Conservation (phyloP, 2,888 invertebrate species). For the Helicoverpa assulta region DNA sequence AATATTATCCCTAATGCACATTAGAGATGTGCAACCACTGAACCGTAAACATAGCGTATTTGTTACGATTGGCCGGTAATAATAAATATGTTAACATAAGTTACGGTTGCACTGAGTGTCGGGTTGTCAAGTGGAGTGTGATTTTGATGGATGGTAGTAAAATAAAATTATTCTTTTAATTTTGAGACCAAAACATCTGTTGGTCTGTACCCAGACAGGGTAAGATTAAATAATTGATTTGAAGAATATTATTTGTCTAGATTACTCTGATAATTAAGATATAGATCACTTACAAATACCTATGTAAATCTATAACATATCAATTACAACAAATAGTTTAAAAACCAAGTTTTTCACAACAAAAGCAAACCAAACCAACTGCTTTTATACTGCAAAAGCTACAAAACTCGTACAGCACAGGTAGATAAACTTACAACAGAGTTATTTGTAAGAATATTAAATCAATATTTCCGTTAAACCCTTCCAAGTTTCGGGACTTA, state of each 20-base stretch:
- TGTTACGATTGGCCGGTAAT: constrained; percentile 28
- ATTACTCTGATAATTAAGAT: too few relatives aligned
- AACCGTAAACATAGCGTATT: constrained; percentile 16
- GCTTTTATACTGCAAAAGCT: too few relatives aligned
- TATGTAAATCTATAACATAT: too few relatives aligned
- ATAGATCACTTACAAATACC: too few relatives aligned
- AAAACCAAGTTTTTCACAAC: too few relatives aligned
- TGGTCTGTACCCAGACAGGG: neutral
- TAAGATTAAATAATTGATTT: too few relatives aligned
- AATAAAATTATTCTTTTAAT: neutral
- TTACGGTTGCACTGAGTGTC: neutral
- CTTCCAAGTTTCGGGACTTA: constrained; percentile 46
- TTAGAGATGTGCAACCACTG: constrained; percentile 34
- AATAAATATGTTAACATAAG: constrained; percentile 27
- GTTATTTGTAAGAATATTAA: constrained; percentile 52
- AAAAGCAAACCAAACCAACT: too few relatives aligned
- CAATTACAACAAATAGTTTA: too few relatives aligned
- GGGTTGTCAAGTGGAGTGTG: neutral
- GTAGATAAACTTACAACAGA: constrained; percentile 32
- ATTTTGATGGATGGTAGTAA: constrained; percentile 11
- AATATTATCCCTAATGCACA: constrained; percentile 49
- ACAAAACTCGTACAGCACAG: constrained; percentile 10
- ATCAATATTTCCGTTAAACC: constrained; percentile 62
- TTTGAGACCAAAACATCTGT: neutral
- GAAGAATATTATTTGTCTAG: too few relatives aligned